A percentile compares a stretch with the other conserved stretches of the same genome.
These are phyloP conservation scores for Drosophila teissieri DNA, from an alignment of 1,140 invertebrate genomes.

Conservation along the genomic window DNA sequence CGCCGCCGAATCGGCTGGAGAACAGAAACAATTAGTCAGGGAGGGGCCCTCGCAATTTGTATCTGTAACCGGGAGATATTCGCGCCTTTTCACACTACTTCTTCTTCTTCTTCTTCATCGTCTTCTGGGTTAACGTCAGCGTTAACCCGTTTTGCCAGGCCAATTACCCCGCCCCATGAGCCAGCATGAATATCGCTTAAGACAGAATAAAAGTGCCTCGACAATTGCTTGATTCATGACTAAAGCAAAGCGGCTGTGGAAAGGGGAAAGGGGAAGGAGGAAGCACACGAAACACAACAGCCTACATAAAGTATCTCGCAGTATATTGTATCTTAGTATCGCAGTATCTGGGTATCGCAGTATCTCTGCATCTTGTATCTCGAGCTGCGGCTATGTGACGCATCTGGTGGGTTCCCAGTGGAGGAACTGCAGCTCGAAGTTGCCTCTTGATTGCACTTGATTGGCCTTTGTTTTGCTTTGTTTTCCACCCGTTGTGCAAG, in stretches of 20 bases:
- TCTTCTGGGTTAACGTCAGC: slow-evolving; percentile 32
- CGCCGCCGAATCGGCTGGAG: slow-evolving; percentile 32
- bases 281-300: slow-evolving; percentile 33
- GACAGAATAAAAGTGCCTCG: slow-evolving; percentile 59
- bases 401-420: slow-evolving; percentile 48
- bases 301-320: slow-evolving; percentile 53
- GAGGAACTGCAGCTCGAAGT: slow-evolving; percentile 34
- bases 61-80: slow-evolving; percentile 57
- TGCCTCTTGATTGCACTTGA: slow-evolving; percentile 48
- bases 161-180: slow-evolving; percentile 72
- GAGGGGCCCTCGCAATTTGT: slow-evolving; percentile 62
- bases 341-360: slow-evolving; percentile 1
- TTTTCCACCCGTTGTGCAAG: slow-evolving; percentile 34
- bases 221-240: slow-evolving; percentile 69
- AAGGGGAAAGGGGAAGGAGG: slow-evolving; percentile 39
- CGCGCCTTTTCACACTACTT: slow-evolving; percentile 54
- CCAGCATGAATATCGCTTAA: slow-evolving; percentile 62
- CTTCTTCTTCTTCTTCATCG: slow-evolving; percentile 11
- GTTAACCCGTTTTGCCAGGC: slow-evolving; percentile 72
- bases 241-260: slow-evolving; percentile 26
- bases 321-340: not conserved
- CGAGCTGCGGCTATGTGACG: slow-evolving; percentile 42
- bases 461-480: slow-evolving; percentile 40
- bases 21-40: slow-evolving; percentile 76
- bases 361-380: slow-evolving; percentile 2